phyloP scores from a whole-genome alignment of 2,113 vertebrate species.

The Dromiciops gliroides region DNA sequence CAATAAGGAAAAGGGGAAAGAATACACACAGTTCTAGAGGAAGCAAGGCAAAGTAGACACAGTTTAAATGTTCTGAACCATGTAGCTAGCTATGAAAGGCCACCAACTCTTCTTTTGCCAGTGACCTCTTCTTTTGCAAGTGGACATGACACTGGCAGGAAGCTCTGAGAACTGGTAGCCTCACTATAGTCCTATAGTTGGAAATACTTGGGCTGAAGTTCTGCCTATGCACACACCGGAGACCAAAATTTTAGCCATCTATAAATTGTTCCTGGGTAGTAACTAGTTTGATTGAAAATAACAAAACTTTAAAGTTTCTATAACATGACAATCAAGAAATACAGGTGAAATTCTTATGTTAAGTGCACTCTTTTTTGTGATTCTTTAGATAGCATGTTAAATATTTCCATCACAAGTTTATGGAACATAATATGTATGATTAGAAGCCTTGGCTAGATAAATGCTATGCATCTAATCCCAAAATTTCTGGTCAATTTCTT shows the following conservation, averaged over 20 bases:
- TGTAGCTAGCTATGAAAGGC: slow-evolving; percentile 31
- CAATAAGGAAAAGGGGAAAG: slow-evolving; percentile 44
- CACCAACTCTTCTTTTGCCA: slow-evolving; percentile 34
- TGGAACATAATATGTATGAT: not conserved
- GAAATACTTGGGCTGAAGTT: not conserved
- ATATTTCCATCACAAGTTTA: slow-evolving; percentile 50
- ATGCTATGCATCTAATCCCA: not conserved
- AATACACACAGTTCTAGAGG: slow-evolving; percentile 4
- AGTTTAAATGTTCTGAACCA: slow-evolving; percentile 47
- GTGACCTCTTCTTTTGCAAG: slow-evolving; percentile 26
- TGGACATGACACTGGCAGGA: slow-evolving; percentile 45
- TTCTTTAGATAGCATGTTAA: slow-evolving; percentile 52
- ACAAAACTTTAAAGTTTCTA: not conserved
- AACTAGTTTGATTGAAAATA: not conserved
- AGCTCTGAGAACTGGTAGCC: slow-evolving; percentile 31
- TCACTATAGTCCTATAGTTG: not conserved
- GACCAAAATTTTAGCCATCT: not conserved
- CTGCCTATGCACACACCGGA: not conserved
- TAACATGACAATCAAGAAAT: not conserved
- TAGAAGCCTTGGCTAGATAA: slow-evolving; percentile 30
- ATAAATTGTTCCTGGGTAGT: not conserved
- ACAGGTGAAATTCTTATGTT: not conserved
- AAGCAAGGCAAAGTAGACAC: not conserved
- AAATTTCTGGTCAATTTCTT: slow-evolving; percentile 27
- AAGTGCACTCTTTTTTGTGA: slow-evolving; percentile 14